Conservation (phyloP, 2,888 invertebrate species). For the Drosophila crucigera region DNA sequence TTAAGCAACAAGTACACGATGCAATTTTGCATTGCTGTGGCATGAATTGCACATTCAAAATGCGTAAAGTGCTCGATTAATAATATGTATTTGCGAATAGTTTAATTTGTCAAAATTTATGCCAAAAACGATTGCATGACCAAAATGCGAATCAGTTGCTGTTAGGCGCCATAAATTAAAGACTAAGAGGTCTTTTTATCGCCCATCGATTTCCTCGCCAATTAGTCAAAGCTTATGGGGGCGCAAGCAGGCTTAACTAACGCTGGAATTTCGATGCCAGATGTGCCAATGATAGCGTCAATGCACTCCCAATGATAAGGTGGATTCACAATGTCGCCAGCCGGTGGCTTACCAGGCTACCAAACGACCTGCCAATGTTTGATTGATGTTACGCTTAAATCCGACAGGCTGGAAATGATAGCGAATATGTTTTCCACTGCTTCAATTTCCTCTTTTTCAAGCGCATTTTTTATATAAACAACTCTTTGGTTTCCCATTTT, state of each 20-base stretch:
- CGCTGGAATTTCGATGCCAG: constrained; percentile 57
- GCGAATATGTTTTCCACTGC: neutral
- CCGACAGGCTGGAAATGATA: neutral
- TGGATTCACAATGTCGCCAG: constrained; percentile 54
- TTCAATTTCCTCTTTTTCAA: neutral
- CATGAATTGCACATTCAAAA: constrained; percentile 68
- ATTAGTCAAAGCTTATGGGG: constrained; percentile 73
- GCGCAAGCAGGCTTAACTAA: constrained; percentile 55
- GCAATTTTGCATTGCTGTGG: constrained; percentile 38
- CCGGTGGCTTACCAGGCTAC: constrained; percentile 51
- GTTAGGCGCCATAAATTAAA: constrained; percentile 50
- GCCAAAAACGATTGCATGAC: constrained; percentile 45
- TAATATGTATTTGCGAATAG: constrained; percentile 50
- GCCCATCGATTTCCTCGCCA: constrained; percentile 65
- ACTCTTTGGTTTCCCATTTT: neutral
- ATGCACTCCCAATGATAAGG: constrained; percentile 55
- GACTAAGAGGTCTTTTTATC: constrained; percentile 47
- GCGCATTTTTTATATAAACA: neutral
- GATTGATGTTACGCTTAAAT: constrained; percentile 46
- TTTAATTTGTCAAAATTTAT: constrained; percentile 69
- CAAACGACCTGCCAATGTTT: constrained; percentile 72
- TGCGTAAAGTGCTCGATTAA: constrained; percentile 71
- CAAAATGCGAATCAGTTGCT: constrained; percentile 34
- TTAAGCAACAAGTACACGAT: constrained; percentile 21
- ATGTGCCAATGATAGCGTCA: constrained; percentile 64